These are phyloP conservation scores for Delia radicum DNA, from an alignment of 1,140 invertebrate species.

Conservation along the genomic window DNA sequence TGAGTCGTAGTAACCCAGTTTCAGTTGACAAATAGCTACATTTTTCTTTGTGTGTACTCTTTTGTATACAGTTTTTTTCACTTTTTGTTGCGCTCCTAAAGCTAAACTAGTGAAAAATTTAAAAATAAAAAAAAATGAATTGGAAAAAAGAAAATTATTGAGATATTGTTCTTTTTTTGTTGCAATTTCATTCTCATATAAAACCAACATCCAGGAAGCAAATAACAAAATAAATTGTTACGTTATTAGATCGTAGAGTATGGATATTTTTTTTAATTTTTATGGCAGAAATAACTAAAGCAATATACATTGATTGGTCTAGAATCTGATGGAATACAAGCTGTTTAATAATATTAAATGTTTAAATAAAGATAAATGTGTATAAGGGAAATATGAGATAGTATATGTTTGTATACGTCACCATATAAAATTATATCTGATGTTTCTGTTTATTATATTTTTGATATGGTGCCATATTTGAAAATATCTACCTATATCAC, in stretches of 20 bases:
- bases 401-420: no score
- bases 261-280: not conserved
- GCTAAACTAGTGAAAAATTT: not conserved
- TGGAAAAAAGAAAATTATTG: not conserved
- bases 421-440: no score
- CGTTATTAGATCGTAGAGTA: not conserved
- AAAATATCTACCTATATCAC: no score
- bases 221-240: not conserved
- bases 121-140: not conserved
- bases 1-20: no score
- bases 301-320: not conserved
- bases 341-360: not conserved
- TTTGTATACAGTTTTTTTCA: not conserved
- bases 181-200: not conserved
- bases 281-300: not conserved
- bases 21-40: no score
- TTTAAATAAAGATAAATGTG: not conserved
- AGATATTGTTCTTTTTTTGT: not conserved
- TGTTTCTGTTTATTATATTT: no score
- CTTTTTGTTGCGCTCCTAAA: not conserved
- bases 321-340: not conserved
- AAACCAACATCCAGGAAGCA: not conserved
- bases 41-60: not conserved
- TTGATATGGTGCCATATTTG: no score
- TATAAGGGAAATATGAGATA: not conserved